Conservation (phyloP, 2,797 vertebrate species). For the Selene dorsalis region DNA sequence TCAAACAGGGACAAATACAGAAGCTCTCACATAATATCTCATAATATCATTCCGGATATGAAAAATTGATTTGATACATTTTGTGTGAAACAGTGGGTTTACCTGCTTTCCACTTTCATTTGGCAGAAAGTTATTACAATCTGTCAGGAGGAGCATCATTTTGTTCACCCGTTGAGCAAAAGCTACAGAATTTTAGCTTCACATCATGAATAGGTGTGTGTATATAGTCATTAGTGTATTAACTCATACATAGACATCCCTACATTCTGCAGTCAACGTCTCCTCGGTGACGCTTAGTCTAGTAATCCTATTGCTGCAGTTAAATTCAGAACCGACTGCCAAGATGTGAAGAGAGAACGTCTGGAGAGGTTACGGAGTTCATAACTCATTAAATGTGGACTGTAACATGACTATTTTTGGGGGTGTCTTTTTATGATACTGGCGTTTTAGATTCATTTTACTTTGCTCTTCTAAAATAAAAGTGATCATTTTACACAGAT, state of each 20-base stretch:
- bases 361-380: not conserved
- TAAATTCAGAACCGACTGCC: not conserved
- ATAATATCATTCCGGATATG: not conserved
- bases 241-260: not conserved
- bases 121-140: not conserved
- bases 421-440: not conserved
- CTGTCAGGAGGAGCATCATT: not conserved
- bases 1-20: not conserved
- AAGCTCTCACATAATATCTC: not conserved
- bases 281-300: not conserved
- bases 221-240: not conserved
- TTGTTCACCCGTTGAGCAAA: not conserved
- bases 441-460: not conserved
- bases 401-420: not conserved
- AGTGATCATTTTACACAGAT: not conserved
- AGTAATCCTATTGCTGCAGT: not conserved
- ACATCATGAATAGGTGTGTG: not conserved
- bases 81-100: not conserved
- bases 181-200: not conserved
- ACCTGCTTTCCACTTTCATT: constrained; percentile 6
- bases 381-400: not conserved
- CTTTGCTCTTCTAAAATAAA: not conserved
- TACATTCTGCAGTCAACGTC: not conserved
- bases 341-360: not conserved
- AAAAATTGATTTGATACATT: constrained; percentile 14